phyloP scores from a whole-genome alignment of 2,797 vertebrate species.

The Lindbergichthys nudifrons region DNA sequence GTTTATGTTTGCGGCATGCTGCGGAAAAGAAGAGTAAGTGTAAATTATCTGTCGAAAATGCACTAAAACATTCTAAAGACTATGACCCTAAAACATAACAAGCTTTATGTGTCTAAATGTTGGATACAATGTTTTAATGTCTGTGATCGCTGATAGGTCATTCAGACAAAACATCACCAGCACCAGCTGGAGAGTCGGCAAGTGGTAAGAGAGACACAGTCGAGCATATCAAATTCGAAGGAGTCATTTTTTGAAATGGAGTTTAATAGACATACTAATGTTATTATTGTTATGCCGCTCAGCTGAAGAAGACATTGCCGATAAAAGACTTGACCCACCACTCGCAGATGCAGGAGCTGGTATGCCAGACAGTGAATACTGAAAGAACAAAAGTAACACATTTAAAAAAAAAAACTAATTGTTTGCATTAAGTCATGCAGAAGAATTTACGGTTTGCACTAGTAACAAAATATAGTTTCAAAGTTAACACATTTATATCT shows the following conservation, averaged over 20 bases:
- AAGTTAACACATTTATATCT: slow-evolving; percentile 1
- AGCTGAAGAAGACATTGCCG: slow-evolving; percentile 17
- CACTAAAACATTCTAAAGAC: not conserved
- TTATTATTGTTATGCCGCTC: slow-evolving; percentile 44
- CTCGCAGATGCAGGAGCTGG: slow-evolving; percentile 33
- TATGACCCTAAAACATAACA: not conserved
- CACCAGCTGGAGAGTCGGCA: not conserved
- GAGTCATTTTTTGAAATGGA: not conserved
- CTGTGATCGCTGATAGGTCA: slow-evolving; percentile 29
- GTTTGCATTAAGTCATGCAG: not conserved
- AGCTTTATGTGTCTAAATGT: not conserved
- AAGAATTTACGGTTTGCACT: not conserved
- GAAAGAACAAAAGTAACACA: slow-evolving; percentile 13
- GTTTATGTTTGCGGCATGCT: slow-evolving; percentile 13
- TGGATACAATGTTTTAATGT: slow-evolving; percentile 1
- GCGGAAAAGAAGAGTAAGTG: not conserved
- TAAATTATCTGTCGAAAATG: slow-evolving; percentile 1
- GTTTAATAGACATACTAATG: slow-evolving; percentile 26
- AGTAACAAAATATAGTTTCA: not conserved
- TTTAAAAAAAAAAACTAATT: slow-evolving; percentile 23
- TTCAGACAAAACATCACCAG: slow-evolving; percentile 22
- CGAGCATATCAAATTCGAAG: not conserved
- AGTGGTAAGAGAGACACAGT: slow-evolving; percentile 39
- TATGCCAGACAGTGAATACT: slow-evolving; percentile 33
- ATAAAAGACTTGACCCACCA: slow-evolving; percentile 37